Evolutionary conservation across 2,888 invertebrate species (phyloP), one percentile per base, ranked within the genome.

Genomic region (Drosophila bunnanda): DNA sequence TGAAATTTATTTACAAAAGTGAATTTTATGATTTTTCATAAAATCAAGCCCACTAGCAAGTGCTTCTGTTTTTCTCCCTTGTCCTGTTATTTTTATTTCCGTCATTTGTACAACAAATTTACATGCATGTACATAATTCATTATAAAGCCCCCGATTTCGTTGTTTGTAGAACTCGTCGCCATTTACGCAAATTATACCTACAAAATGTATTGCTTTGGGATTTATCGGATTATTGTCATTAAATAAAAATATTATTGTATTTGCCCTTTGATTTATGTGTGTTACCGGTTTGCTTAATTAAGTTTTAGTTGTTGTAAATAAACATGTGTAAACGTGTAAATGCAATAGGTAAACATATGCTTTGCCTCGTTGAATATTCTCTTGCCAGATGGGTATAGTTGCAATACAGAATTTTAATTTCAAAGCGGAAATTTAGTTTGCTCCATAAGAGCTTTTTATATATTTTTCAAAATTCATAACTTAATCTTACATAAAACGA

Each of bases 271-370:
- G 55, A 57, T 68, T 68, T 67, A 67, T 68, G 32, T 56, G 53
- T 72, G 41, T 41, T 59, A 41, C 39, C 56, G 53, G 59, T 66
- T 52, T 38, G 17, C 34, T 32, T 25, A 59, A 59, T 52, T 30
- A 38, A 50, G 50, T 52, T 52, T 50, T 32, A 53, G 59, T 59
- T 62, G 28, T n/a, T 36, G 28, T 20, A 36, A 65, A 30, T 34
- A 39, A 66, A 75, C 73, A 69, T 69, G 60, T 58, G 67, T 70
- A 64, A 64, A 66, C 70, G 59, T 76, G 74, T 78, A 39, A 59
- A 38, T 39, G 71, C 59, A 50, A 70, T 70, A 28, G 62, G 53
- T 61, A 57, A 79, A 78, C 76, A 70, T 76, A 75, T 79, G 79
- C 73, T 79, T 77, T 60, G 22, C 38, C 34, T 43, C 61, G 53